Evolutionary conservation across 2,113 vertebrate species (phyloP), one percentile per base, ranked within the genome.

Genomic region (Miniopterus natalensis): DNA sequence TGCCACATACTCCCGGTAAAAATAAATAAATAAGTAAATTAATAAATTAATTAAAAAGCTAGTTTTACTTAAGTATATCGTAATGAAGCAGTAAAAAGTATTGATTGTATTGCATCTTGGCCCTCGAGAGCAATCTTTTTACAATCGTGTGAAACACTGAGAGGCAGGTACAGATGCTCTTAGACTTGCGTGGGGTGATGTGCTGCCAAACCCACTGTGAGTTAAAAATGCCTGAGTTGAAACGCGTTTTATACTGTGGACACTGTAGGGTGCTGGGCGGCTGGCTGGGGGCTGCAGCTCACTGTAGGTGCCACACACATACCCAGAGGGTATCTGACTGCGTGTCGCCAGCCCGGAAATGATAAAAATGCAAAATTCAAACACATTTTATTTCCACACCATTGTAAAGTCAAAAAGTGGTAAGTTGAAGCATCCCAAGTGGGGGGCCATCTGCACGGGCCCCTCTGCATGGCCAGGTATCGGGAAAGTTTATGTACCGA

Each of bases 401-500:
- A 78, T 14, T 1, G 0, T 36, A 4, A 23, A 23, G n/a, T 36
- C 31, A 36, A 36, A 21, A 36, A 21, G 2, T 53, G n/a, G n/a
- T 5, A 36, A 21, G 42, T 55, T 5, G 21, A 14, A 78, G 49
- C 7, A 13, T 36, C 18, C 51, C 14, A 13, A 3, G 11, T 0
- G 12, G 51, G 31, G 71, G 42, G 7, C 17, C 5, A 5, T n/a
- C 49, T n/a, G 31, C 23, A 3, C 18, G 29, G 14, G 15, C 6
- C 11, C 42, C n/a, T 5, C 73, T 12, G 1, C 2, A 0, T 10
- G 21, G 3, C 42, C 12, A 1, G 23, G 11, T 8, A 10, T 42
- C 1, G 9, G 59, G 18, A 47, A 47, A 61, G 20, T 8, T 0
- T 2, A 0, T 4, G 2, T 3, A 1, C 18, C 42, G 53, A 66